phyloP scores from a whole-genome alignment of 2,113 vertebrate species.

The Nerophis ophidion region DNA sequence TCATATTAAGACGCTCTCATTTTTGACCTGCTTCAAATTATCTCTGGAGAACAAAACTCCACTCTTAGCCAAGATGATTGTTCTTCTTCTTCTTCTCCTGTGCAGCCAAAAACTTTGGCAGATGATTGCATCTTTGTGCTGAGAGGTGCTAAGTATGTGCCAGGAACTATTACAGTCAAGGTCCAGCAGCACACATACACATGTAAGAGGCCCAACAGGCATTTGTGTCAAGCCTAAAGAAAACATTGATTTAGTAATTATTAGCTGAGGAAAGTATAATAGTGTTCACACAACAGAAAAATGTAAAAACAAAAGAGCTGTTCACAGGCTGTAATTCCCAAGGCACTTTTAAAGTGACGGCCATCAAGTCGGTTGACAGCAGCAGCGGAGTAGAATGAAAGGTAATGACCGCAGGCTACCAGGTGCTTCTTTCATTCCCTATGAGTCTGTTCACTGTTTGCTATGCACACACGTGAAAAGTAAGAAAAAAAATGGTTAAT shows the following conservation, averaged over 20 bases:
- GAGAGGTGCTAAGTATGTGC: conserved; percentile 62
- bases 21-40: conserved; percentile 64
- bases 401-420: conserved; percentile 62
- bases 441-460: conserved; percentile 27
- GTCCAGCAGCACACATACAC: conserved; percentile 5
- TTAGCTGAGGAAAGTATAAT: conserved; percentile 62
- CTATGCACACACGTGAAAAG: conserved; percentile 2
- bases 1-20: conserved; percentile 52
- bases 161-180: conserved; percentile 59
- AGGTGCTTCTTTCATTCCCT: conserved; percentile 56
- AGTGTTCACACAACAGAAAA: conserved; percentile 62
- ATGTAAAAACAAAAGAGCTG: conserved; percentile 68
- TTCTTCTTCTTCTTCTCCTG: conserved; percentile 42
- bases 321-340: conserved; percentile 58
- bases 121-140: conserved; percentile 54
- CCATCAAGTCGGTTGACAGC: conserved; percentile 62
- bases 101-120: conserved; percentile 55
- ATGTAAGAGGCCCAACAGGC: conserved; percentile 46
- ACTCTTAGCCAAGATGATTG: conserved; percentile 43
- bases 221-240: conserved; percentile 31
- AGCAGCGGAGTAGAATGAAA: conserved; percentile 55
- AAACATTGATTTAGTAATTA: conserved; percentile 62
- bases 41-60: conserved; percentile 60
- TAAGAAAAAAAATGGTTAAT: background rate
- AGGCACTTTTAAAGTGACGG: conserved; percentile 62